A percentile compares a stretch with the other conserved stretches of the same genome.
These are phyloP conservation scores for Drosophila lowei DNA, from an alignment of 1,140 invertebrate species.

Conservation along the genomic window DNA sequence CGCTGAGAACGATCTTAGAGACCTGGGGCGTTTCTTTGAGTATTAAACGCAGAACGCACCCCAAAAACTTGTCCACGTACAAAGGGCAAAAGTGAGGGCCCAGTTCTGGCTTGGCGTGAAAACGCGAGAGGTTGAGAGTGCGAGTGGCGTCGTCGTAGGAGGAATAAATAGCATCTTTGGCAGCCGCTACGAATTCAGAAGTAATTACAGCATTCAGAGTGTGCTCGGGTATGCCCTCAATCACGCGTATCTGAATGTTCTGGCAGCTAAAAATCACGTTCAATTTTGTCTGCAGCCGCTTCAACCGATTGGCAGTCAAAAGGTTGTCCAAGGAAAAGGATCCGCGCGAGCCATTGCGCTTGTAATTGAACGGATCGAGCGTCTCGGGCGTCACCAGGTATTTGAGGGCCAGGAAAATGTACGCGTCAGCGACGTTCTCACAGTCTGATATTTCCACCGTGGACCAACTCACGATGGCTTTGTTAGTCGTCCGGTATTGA, in stretches of 20 bases:
- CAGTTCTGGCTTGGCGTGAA: constrained; percentile 33
- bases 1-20: constrained; percentile 13
- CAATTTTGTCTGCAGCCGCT: constrained; percentile 14
- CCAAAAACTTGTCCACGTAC: constrained; percentile 18
- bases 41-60: constrained; percentile 4
- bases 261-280: constrained; percentile 14
- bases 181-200: not conserved
- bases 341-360: constrained; percentile 11
- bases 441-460: constrained; percentile 42
- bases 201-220: not conserved
- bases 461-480: constrained; percentile 33
- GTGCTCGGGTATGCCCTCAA: constrained; percentile 7
- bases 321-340: constrained; percentile 42
- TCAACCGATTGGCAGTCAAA: constrained; percentile 45
- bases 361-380: constrained; percentile 35
- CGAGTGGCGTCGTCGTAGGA: constrained; percentile 19
- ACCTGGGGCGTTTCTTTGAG: not conserved
- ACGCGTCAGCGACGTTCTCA: constrained; percentile 5
- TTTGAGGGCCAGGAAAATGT: constrained; percentile 34
- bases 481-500: not conserved
- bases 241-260: constrained; percentile 17
- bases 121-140: constrained; percentile 30
- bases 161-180: constrained; percentile 12
- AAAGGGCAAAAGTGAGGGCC: constrained; percentile 30
- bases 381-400: constrained; percentile 37